These are phyloP conservation scores for Ginglymostoma cirratum DNA, from an alignment of 2,113 vertebrate genomes.

Conservation along the genomic window DNA sequence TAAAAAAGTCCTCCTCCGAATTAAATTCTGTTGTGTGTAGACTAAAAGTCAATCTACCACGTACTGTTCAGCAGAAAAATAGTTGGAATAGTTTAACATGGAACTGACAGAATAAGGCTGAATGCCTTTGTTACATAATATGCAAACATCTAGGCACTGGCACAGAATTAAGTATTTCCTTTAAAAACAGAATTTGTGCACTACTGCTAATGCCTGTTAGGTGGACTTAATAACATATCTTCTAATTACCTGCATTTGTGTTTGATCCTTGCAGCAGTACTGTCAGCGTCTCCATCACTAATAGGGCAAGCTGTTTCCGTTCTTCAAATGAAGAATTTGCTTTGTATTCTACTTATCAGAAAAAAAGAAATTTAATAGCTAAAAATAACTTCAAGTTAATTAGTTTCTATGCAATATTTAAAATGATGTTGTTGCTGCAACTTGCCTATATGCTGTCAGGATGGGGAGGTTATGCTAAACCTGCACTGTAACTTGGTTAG, in stretches of 20 bases:
- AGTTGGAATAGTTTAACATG: neutral
- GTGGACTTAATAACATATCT: constrained; percentile 39
- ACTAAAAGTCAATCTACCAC: neutral
- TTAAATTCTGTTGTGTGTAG: neutral
- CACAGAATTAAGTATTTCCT: neutral
- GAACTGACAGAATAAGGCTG: neutral
- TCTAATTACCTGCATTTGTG: constrained; percentile 78
- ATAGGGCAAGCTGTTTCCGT: constrained; percentile 86
- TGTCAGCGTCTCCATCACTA: constrained; percentile 95
- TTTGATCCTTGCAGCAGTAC: constrained; percentile 89
- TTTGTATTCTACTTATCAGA: constrained; percentile 68
- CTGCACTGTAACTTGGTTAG: no score
- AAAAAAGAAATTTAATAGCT: neutral
- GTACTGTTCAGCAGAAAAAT: neutral
- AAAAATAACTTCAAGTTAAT: neutral
- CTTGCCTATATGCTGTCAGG: neutral
- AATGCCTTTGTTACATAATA: neutral
- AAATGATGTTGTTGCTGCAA: neutral
- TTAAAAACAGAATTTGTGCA: neutral
- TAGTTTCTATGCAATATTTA: neutral
- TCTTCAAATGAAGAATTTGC: constrained; percentile 79
- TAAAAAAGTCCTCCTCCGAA: neutral
- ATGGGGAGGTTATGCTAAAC: no score
- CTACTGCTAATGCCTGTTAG: neutral
- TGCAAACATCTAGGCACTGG: neutral